Evolutionary conservation across 2,113 vertebrate genomes (phyloP).

Genomic region (Nothoprocta pentlandii): DNA sequence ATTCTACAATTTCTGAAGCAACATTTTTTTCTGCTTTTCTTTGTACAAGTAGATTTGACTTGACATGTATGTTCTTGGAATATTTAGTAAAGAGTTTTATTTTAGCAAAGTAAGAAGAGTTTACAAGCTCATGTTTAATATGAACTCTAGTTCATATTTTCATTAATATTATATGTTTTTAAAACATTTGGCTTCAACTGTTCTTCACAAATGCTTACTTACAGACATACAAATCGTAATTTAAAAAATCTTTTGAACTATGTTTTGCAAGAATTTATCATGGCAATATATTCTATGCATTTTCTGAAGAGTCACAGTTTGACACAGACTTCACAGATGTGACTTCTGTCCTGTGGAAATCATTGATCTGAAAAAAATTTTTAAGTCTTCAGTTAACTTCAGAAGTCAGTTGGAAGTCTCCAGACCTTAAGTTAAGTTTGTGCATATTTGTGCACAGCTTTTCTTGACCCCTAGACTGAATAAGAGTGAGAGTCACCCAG

Average conservation of each 20-base stretch:
- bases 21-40: background rate
- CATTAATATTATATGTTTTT: background rate
- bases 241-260: background rate
- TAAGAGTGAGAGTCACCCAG: background rate
- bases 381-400: background rate
- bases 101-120: background rate
- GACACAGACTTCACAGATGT: background rate
- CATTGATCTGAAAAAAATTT: background rate
- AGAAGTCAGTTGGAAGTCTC: background rate
- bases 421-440: background rate
- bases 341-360: background rate
- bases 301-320: background rate
- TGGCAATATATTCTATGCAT: background rate
- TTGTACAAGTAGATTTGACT: background rate
- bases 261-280: background rate
- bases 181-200: background rate
- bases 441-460: background rate
- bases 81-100: background rate
- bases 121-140: background rate
- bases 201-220: background rate
- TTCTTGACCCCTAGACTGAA: background rate
- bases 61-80: background rate
- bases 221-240: background rate
- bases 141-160: background rate
- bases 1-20: background rate